Evolutionary conservation across 2,113 vertebrate genomes (phyloP).

Genomic region (Corapipo altera): DNA sequence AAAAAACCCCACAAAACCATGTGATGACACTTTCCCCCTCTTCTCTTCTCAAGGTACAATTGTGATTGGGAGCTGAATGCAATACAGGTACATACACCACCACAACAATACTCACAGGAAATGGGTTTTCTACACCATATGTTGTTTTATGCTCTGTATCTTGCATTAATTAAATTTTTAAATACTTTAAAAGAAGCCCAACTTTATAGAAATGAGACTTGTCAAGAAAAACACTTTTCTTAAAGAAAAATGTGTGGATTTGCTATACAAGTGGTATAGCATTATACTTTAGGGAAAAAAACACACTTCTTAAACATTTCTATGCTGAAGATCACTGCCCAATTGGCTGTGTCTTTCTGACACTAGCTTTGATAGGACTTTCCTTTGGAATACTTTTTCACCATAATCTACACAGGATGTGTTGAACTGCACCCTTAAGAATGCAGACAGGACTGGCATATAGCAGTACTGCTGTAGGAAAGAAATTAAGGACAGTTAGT

Average conservation of each 20-base stretch:
- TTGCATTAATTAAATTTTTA: slow-evolving; percentile 54
- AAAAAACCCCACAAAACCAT: background rate
- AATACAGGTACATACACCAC: slow-evolving; percentile 71
- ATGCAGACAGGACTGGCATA: slow-evolving; percentile 99
- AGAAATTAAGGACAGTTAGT: slow-evolving; percentile 99
- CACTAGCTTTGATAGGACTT: slow-evolving; percentile 88
- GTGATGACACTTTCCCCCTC: slow-evolving; percentile 58
- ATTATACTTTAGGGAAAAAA: slow-evolving; percentile 65
- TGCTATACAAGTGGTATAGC: slow-evolving; percentile 78
- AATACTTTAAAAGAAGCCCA: slow-evolving; percentile 80
- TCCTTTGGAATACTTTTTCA: slow-evolving; percentile 93
- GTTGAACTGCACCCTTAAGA: slow-evolving; percentile 99
- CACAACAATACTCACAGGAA: slow-evolving; percentile 73
- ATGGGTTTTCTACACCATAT: slow-evolving; percentile 70
- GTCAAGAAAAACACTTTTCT: slow-evolving; percentile 68
- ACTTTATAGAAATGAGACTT: slow-evolving; percentile 66
- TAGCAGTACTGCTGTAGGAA: slow-evolving; percentile 99
- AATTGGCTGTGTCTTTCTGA: slow-evolving; percentile 87
- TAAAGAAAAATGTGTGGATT: slow-evolving; percentile 69
- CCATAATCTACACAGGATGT: slow-evolving; percentile 99
- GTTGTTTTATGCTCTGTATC: slow-evolving; percentile 73
- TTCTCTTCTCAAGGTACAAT: slow-evolving; percentile 60
- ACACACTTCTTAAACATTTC: slow-evolving; percentile 75
- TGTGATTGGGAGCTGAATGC: slow-evolving; percentile 68
- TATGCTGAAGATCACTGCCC: slow-evolving; percentile 84